Evolutionary conservation across 2,888 invertebrate species (phyloP).

Genomic region (Drosophila tanythrix): DNA sequence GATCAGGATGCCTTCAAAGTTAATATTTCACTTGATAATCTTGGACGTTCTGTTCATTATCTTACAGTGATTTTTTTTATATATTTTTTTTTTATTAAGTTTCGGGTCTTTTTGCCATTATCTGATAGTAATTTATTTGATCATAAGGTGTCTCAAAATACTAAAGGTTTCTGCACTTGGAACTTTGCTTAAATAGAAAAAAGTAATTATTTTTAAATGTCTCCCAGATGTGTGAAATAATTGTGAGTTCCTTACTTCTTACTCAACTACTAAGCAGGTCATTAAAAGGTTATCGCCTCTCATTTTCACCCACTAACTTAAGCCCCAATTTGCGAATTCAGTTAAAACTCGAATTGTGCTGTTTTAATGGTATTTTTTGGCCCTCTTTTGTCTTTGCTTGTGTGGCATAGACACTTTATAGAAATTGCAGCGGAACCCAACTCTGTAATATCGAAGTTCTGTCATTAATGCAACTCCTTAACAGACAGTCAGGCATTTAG

Average conservation of each 20-base stretch:
- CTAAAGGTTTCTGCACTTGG: neutral
- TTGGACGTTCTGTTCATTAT: too few relatives aligned
- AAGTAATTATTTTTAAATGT: neutral
- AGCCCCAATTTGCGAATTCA: conserved; percentile 12
- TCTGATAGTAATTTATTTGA: too few relatives aligned
- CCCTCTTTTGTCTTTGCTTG: conserved; percentile 15
- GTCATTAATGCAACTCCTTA: conserved; percentile 57
- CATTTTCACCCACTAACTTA: conserved; percentile 7
- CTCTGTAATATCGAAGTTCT: conserved; percentile 30
- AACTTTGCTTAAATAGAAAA: neutral
- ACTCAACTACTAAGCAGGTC: conserved; percentile 1
- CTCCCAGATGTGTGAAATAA: neutral
- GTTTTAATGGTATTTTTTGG: conserved; percentile 17
- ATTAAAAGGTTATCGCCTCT: neutral
- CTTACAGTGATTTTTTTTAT: too few relatives aligned
- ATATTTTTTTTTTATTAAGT: too few relatives aligned
- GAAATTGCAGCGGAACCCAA: conserved; percentile 17
- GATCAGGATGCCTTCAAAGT: neutral
- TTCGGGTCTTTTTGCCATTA: too few relatives aligned
- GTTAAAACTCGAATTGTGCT: conserved; percentile 7
- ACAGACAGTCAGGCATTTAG: conserved; percentile 25
- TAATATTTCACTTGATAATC: neutral
- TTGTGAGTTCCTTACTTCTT: neutral
- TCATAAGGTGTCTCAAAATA: neutral
- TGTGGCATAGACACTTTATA: conserved; percentile 8